Evolutionary conservation across 2,797 vertebrate species (phyloP), one percentile per base, ranked within the genome.

Genomic region (Typhlichthys eigenmanni): DNA sequence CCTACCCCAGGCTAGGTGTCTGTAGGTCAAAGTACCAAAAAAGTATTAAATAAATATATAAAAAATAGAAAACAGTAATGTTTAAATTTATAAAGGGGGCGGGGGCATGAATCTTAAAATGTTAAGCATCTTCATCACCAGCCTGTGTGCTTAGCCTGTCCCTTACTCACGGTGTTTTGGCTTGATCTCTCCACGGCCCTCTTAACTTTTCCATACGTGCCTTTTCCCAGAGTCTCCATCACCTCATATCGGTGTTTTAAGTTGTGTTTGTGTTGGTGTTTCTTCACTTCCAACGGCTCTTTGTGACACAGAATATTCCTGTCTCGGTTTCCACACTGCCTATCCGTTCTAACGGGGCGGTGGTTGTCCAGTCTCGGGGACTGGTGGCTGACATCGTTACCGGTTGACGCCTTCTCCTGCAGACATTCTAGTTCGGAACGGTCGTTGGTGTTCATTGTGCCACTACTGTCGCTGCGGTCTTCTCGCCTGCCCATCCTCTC

Each of bases 161-260:
- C 47, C 13, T 24, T 34, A 60, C 91, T 91, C 69, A 93, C 92
- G 61, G 88, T 92, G 68, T 71, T 90, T 45, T 85, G 77, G 29
- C 80, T 92, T 0, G 78, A 58, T 68, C 85, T 91, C 78, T 94
- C 92, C 46, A 92, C 76, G 10, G 92, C 93, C 76, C 77, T 92
- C 88, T 92, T 94, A 68, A 94, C 93, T 76, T 93, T 94, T 0
- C 93, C 93, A 60, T 94, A 94, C 0, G 93, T 87, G 47, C 93
- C 93, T 75, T 83, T 92, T 3, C 93, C 93, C 64, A 94, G 82
- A 4, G 92, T 94, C 88, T 94, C 92, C 89, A 94, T 86, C 73
- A 94, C 83, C 67, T 92, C 90, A 14, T 91, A 94, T 17, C 91
- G 90, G 83, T 92, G 92, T 12, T 90, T 93, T 55, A 94, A 66